These are phyloP conservation scores for Pseudopipra pipra DNA, from an alignment of 2,113 vertebrate genomes.

Conservation along the genomic window DNA sequence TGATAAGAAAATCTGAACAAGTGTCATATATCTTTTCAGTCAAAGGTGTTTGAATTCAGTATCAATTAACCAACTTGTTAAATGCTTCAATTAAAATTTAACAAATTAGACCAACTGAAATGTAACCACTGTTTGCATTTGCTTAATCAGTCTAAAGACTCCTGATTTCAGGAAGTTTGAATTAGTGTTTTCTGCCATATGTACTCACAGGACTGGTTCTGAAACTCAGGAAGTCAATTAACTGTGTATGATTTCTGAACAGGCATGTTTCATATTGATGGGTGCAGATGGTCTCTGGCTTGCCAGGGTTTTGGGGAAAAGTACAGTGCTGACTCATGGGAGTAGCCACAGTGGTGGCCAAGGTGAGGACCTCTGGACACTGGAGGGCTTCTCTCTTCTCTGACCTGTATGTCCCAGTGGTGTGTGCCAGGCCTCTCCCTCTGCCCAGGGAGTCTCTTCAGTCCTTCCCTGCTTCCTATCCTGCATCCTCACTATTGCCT, in stretches of 20 bases:
- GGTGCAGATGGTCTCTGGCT: background rate
- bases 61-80: conserved; percentile 30
- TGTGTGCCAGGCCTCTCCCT: background rate
- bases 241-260: background rate
- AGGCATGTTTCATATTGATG: background rate
- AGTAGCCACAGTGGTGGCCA: background rate
- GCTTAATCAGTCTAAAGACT: background rate
- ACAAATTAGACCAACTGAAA: conserved; percentile 5
- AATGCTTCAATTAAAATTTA: conserved; percentile 21
- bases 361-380: background rate
- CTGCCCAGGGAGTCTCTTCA: background rate
- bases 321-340: background rate
- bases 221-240: background rate
- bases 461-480: background rate
- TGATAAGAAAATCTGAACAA: background rate
- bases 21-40: background rate
- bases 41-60: background rate
- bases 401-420: background rate
- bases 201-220: accelerated
- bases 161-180: background rate
- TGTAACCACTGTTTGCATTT: background rate
- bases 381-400: background rate
- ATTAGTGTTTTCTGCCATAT: background rate
- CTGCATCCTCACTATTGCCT: background rate
- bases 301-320: background rate